Evolutionary conservation across 2,797 vertebrate genomes (phyloP).

Genomic region (Podargus strigoides): DNA sequence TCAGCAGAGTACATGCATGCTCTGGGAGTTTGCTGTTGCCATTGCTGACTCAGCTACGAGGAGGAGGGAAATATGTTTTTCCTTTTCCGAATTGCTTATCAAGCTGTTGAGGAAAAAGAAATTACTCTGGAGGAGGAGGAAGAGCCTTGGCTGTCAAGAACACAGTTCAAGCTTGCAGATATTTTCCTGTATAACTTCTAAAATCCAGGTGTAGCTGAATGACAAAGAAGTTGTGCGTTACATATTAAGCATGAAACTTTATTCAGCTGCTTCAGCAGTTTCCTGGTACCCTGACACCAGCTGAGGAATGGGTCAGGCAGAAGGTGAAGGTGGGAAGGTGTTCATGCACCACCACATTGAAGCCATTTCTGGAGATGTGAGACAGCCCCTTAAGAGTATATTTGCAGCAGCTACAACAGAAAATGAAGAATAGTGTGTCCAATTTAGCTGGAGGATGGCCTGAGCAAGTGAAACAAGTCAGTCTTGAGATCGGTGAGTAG

Average conservation of each 20-base stretch:
- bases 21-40: not conserved
- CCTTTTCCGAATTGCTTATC: not conserved
- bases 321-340: not conserved
- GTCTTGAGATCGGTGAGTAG: not conserved
- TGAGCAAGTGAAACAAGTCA: accelerated
- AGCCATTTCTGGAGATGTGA: not conserved
- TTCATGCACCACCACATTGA: not conserved
- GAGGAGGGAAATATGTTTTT: not conserved
- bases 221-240: not conserved
- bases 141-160: not conserved
- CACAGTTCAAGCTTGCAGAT: not conserved
- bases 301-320: not conserved
- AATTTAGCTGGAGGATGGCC: not conserved
- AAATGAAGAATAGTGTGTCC: not conserved
- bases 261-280: not conserved
- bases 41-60: not conserved
- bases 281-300: not conserved
- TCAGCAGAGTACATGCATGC: not conserved
- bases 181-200: not conserved
- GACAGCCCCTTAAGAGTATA: not conserved
- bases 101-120: not conserved
- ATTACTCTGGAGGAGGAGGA: not conserved
- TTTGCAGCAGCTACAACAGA: not conserved
- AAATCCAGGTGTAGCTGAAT: not conserved
- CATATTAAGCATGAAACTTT: not conserved